phyloP scores from a whole-genome alignment of 2,888 invertebrate species.

The Nomada lathburiana region DNA sequence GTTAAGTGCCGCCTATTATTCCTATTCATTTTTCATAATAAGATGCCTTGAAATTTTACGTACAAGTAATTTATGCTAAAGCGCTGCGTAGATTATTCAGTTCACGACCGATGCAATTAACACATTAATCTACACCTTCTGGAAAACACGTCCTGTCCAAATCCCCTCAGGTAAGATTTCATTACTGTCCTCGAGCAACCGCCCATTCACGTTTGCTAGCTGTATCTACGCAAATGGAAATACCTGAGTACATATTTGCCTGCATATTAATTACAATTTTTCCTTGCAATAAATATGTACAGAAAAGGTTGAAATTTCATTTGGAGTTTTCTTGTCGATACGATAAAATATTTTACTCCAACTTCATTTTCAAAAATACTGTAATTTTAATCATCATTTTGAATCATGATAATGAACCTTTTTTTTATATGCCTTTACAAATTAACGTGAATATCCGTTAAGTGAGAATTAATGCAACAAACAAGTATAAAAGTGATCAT shows the following conservation, averaged over 20 bases:
- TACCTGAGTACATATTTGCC: not conserved
- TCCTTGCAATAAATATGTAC: not conserved
- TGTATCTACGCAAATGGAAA: not conserved
- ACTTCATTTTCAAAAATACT: not conserved
- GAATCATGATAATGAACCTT: not conserved
- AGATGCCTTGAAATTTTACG: not conserved
- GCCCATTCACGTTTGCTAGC: not conserved
- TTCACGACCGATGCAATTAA: not conserved
- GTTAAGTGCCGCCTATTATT: not conserved
- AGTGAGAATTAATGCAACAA: no score
- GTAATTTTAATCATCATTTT: not conserved
- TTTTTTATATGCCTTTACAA: not conserved
- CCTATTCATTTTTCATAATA: not conserved
- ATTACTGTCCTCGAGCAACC: not conserved
- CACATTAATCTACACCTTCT: not conserved
- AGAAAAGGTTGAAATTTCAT: not conserved
- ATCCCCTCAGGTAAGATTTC: not conserved
- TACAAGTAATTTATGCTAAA: no score
- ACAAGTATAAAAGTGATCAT: no score
- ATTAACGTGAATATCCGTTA: not conserved
- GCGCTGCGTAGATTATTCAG: not conserved
- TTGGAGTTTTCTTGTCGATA: not conserved
- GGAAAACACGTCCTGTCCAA: not conserved
- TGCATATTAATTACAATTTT: not conserved
- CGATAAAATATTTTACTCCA: not conserved